Percentiles rank a stretch among this genome's conserved stretches.
Evolutionary conservation across 2,113 vertebrate species (phyloP).

Genomic region (Macquaria australasica): DNA sequence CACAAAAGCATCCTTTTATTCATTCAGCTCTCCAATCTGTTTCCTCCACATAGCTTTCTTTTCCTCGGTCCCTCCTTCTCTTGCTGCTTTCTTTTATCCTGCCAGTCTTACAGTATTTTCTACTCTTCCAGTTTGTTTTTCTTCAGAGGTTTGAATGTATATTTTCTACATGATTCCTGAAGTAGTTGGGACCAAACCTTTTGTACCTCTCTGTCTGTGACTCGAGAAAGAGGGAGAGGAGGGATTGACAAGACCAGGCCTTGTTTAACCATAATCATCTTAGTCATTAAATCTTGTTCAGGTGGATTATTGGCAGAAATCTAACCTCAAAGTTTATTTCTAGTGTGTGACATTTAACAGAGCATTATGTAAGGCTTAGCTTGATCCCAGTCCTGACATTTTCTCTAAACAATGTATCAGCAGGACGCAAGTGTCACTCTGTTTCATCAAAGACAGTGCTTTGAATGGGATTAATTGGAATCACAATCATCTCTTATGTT

Average conservation of each 20-base stretch:
- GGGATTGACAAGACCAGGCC: slow-evolving; percentile 45
- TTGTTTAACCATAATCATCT: slow-evolving; percentile 41
- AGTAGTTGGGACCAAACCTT: slow-evolving; percentile 90
- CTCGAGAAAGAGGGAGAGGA: slow-evolving; percentile 42
- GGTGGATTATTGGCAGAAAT: slow-evolving; percentile 32
- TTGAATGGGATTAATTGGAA: slow-evolving; percentile 51
- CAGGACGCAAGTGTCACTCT: slow-evolving; percentile 13
- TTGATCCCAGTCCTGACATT: slow-evolving; percentile 52
- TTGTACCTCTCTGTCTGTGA: slow-evolving; percentile 69
- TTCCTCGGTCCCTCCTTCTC: slow-evolving; percentile 37
- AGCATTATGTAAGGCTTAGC: slow-evolving; percentile 42
- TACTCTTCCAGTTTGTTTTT: slow-evolving; percentile 85
- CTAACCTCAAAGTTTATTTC: slow-evolving; percentile 36
- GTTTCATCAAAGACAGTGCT: slow-evolving; percentile 33
- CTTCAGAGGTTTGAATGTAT: slow-evolving; percentile 92
- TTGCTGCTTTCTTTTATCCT: slow-evolving; percentile 44
- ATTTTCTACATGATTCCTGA: slow-evolving; percentile 90
- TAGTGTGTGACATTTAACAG: slow-evolving; percentile 44
- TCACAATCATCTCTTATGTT: slow-evolving; percentile 22
- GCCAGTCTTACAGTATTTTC: slow-evolving; percentile 76
- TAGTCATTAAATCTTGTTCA: slow-evolving; percentile 35
- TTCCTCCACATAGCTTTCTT: slow-evolving; percentile 11
- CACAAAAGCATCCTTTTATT: slow-evolving; percentile 46
- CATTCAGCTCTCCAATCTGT: slow-evolving; percentile 8
- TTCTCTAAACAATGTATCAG: slow-evolving; percentile 36